Evolutionary conservation across 2,113 vertebrate species (phyloP), one percentile per base, ranked within the genome.

Genomic region (Podilymbus podiceps): DNA sequence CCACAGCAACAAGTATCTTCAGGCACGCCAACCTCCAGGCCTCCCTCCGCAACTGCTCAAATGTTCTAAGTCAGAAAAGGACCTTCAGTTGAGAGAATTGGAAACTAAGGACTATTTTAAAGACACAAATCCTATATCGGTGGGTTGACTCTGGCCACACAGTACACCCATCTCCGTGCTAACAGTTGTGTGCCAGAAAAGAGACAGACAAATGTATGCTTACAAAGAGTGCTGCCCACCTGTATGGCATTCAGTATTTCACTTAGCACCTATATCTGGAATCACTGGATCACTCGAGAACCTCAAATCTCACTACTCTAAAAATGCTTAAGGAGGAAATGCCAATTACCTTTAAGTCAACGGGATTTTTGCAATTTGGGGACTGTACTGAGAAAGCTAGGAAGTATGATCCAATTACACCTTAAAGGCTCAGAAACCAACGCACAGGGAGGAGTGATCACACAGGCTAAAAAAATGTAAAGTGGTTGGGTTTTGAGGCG

Each of bases 401-500:
- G 14, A 68, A 33, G 18, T 22, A 63, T 22, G 30, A 68, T 30
- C 10, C 21, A 66, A 13, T 53, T 71, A 42, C 6, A 87, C 6
- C 27, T 49, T 53, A 64, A 60, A 79, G 56, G 18, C 23, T 66
- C 40, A 76, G 62, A 88, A 97, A 85, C 4, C 40, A 71, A 74
- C 6, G 77, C 14, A 84, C 3, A 9, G 5, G 5, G 11, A 85
- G 4, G 1, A 3, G 4, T 38, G 58, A 58, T 11, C 38, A 53
- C 5, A 71, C 2, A 55, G 24, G 20, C 24, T 42, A 76, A 38
- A 80, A 52, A 25, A 33, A 40, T 30, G 12, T 3, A 5, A 91
- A 38, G 7, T 71, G 1, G 11, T 5, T 18, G 19, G 0, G 20
- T 60, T 59, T 58, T 47, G 5, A 8, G 30, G 46, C 6, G 44